Evolutionary conservation across 2,797 vertebrate genomes (phyloP), one percentile per base, ranked within the genome.

Genomic region (Crax fasciolata): DNA sequence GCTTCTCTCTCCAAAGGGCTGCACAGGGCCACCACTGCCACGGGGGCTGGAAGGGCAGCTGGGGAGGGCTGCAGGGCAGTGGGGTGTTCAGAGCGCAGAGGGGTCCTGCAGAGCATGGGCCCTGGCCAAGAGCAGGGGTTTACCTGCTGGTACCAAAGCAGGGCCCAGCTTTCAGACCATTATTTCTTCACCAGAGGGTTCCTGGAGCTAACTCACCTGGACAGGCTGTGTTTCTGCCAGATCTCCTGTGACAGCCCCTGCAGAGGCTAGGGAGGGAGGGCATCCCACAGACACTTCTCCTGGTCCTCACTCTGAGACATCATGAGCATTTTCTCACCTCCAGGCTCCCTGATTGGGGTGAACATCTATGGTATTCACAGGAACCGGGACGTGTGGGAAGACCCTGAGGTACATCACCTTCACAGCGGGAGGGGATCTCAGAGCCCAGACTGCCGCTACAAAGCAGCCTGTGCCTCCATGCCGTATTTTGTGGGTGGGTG

Each of bases 341-440:
- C 76, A 97, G 97, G 94, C 46, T 77, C 21, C n/a, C 23, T 16
- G 6, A 28, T 85, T 63, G 13, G 0, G 20, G 2, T 98, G 67
- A 96, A 2, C 72, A 94, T 98, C 59, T 97, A 97, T 91, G 93
- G 58, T 67, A 90, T 98, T 86, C 98, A 98, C 57, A 97, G 93
- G 74, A 98, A 97, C 61, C 94, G 87, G 57, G 87, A 93, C 8
- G 54, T 98, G 52, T 98, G 98, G 98, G 83, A 98, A 55, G 75
- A 98, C 48, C 97, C 98, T 0, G 95, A 98, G 98, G 98, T 98
- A 98, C 30, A 89, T 90, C 11, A 32, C 41, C 28, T 80, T 68
- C 68, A n/a, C 19, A 87, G 61, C 43, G 72, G 41, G 27, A 80
- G 66, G 16, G 6, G 4, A 9, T 65, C 16, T 57, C 54, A 72